Base-by-base conservation (phyloP, 2,113 vertebrate genomes). In the Pterocles gutturalis region DNA sequence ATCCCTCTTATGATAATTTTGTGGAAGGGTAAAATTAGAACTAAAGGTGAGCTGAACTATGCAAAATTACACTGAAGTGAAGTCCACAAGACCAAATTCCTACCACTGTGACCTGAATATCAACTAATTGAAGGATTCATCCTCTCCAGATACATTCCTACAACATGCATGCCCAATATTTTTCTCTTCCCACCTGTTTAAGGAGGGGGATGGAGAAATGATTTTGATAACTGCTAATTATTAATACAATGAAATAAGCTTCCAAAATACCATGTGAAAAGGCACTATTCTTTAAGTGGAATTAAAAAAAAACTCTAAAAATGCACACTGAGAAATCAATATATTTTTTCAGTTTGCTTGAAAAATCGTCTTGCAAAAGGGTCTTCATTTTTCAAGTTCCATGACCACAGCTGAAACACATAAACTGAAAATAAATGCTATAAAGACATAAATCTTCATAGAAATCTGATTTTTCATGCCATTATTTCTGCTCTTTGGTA, bases 401-500 rank as follows among this genome's bases (percentile, higher is more conserved):
- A 12, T 77, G 31, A 67, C 60, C 43, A 45, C 83, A 92, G 41
- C 60, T 89, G 80, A 80, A 96, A 77, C 22, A 66, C 36, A 66
- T 70, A 91, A 73, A 86, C 55, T 70, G 75, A 75, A 78, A 89
- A 95, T 31, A 55, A 84, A 26, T 81, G 34, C 80, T 75, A 33
- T 65, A 48, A 71, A 78, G 64, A 84, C 22, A 84, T 93, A 87
- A 93, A 87, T 94, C 86, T 84, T 92, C 49, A 81, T 49, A 86
- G 51, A 94, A 97, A 92, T 88, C 71, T 73, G 33, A 19, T 91
- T 90, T 80, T 17, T 83, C 61, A 46, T 78, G 61, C 72, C 53
- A 76, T 97, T 90, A 95, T 90, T 92, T 38, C 79, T 83, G 28
- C 38, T 86, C 29, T 33, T 89, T 81, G 46, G 90, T 51, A 94